phyloP scores from a whole-genome alignment of 2,888 invertebrate genomes.

The Limenitis camilla region DNA sequence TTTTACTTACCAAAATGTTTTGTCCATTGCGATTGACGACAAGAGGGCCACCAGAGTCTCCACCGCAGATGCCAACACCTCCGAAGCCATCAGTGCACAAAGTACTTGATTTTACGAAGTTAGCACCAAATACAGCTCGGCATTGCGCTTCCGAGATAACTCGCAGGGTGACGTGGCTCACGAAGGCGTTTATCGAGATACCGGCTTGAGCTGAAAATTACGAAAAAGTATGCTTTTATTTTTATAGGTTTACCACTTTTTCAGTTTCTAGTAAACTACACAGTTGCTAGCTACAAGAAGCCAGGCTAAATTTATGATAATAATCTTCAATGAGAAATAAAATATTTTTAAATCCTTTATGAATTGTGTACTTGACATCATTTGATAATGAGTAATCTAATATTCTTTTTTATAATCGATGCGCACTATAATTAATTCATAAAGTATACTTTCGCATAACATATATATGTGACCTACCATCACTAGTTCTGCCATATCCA shows the following conservation, averaged over 20 bases:
- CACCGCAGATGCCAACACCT: constrained; percentile 32
- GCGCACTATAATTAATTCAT: no score
- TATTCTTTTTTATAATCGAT: no score
- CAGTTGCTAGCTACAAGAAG: no score
- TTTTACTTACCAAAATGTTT: constrained; percentile 25
- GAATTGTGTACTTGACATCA: no score
- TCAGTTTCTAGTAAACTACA: no score
- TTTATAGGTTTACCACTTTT: no score
- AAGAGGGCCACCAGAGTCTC: constrained; percentile 35
- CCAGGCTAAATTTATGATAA: no score
- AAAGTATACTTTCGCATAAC: no score
- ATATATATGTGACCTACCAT: constrained; percentile 1
- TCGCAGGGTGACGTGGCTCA: constrained; percentile 30
- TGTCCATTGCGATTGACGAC: constrained; percentile 24
- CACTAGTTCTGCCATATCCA: constrained; percentile 11
- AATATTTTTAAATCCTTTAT: no score
- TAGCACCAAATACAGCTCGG: constrained; percentile 24
- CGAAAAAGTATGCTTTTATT: no score
- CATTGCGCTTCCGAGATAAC: constrained; percentile 31
- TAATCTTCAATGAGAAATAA: no score
- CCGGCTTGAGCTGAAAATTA: constrained; percentile 20
- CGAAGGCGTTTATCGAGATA: constrained; percentile 20
- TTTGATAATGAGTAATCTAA: no score
- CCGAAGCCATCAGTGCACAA: constrained; percentile 33
- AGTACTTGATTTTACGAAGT: constrained; percentile 21